Evolutionary conservation across 2,797 vertebrate species (phyloP).

Genomic region (Neosilurus hyrtlii): DNA sequence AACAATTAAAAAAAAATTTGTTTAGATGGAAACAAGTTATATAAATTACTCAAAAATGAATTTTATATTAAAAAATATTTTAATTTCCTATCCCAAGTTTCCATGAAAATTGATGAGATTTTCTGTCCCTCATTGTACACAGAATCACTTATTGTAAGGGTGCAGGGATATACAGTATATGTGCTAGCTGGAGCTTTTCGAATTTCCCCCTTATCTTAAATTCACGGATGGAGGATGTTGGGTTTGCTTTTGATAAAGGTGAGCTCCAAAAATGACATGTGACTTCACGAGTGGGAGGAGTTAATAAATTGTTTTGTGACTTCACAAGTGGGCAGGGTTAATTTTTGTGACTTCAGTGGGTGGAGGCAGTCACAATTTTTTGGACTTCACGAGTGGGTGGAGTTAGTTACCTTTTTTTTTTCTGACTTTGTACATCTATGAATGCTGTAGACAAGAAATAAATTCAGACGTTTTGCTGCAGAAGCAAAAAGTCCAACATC

Average conservation of each 20-base stretch:
- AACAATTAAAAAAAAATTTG: too few relatives aligned
- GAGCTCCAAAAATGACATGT: too few relatives aligned
- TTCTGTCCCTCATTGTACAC: too few relatives aligned
- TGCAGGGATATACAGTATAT: background rate
- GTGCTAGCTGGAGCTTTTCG: background rate
- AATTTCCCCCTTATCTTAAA: background rate
- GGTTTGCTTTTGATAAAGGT: background rate
- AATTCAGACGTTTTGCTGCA: background rate
- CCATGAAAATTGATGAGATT: too few relatives aligned
- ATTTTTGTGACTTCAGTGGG: background rate
- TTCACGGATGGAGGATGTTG: background rate
- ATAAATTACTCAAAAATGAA: too few relatives aligned
- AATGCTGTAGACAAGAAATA: background rate
- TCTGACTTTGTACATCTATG: background rate
- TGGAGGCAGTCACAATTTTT: background rate
- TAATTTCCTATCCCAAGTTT: too few relatives aligned
- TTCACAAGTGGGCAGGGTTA: background rate
- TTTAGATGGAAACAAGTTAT: too few relatives aligned
- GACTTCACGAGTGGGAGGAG: background rate
- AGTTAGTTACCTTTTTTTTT: background rate
- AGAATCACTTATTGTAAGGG: background rate
- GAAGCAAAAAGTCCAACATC: background rate
- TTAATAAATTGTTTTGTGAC: background rate
- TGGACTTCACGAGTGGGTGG: background rate
- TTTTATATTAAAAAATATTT: too few relatives aligned